A percentile compares a stretch with the other conserved stretches of the same genome.
Evolutionary conservation across 2,797 vertebrate genomes (phyloP).

Genomic region (Mormyrops attenuatus): DNA sequence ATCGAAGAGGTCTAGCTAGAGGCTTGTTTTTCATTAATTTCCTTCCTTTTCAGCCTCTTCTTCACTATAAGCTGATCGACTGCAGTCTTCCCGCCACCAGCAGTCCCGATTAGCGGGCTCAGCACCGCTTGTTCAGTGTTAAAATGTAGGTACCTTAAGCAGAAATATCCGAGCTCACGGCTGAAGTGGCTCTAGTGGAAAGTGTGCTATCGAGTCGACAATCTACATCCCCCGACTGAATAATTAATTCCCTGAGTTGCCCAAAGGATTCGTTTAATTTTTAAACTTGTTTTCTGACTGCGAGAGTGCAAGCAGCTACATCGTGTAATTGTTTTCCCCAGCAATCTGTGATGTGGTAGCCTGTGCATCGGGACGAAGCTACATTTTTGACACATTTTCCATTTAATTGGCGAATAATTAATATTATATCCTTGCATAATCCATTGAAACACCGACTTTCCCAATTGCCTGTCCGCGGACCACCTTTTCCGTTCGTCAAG

Average conservation of each 20-base stretch:
- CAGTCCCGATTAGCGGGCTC: background rate
- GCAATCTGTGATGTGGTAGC: background rate
- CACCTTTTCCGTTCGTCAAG: background rate
- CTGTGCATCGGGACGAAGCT: background rate
- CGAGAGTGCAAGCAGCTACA: background rate
- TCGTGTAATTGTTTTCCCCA: slow-evolving; percentile 2
- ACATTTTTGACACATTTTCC: background rate
- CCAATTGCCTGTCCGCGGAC: background rate
- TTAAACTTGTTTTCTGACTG: background rate
- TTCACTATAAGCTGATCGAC: background rate
- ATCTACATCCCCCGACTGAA: background rate
- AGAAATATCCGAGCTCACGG: slow-evolving; percentile 43
- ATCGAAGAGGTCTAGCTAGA: background rate
- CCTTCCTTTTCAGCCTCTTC: background rate
- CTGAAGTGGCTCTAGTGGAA: background rate
- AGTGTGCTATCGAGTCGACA: background rate
- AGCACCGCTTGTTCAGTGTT: background rate
- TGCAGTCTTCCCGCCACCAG: background rate
- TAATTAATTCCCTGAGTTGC: slow-evolving; percentile 8
- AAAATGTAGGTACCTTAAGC: slow-evolving; percentile 38
- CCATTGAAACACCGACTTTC: background rate
- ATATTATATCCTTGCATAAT: slow-evolving; percentile 2
- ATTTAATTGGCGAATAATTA: background rate
- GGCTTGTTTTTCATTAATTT: background rate
- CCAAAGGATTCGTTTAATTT: slow-evolving; percentile 15